phyloP scores from a whole-genome alignment of 2,888 invertebrate species.

The Polymixis flavicincta region DNA sequence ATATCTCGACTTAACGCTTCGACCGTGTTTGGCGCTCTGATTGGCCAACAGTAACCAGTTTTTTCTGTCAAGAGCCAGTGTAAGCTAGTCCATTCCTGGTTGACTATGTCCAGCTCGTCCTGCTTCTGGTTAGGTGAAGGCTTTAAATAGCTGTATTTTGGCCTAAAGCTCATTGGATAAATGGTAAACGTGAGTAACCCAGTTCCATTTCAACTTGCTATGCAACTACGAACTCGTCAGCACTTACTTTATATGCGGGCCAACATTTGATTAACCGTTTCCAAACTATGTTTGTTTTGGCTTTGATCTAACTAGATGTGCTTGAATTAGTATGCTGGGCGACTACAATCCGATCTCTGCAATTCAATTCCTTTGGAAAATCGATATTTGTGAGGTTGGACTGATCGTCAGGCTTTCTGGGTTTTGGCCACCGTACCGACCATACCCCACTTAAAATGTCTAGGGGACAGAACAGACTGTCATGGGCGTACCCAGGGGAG shows the following conservation, averaged over 20 bases:
- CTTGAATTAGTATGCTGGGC: slow-evolving; percentile 33
- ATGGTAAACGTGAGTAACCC: slow-evolving; percentile 6
- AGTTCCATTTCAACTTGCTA: slow-evolving; percentile 1
- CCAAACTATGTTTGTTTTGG: slow-evolving; percentile 35
- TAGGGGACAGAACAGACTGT: neutral
- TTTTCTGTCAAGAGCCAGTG: neutral
- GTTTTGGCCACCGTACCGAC: neutral
- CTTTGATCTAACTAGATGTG: slow-evolving; percentile 39
- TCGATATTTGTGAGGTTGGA: slow-evolving; percentile 9
- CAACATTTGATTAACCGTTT: slow-evolving; percentile 50
- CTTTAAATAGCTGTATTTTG: neutral
- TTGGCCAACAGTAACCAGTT: neutral
- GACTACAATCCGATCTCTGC: slow-evolving; percentile 18
- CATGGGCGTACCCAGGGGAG: too few relatives aligned
- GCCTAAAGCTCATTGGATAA: neutral
- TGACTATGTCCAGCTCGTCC: too few relatives aligned
- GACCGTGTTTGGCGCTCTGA: too few relatives aligned
- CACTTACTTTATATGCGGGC: slow-evolving; percentile 39
- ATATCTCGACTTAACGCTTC: too few relatives aligned
- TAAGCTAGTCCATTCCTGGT: rapidly evolving
- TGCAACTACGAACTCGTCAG: slow-evolving; percentile 18
- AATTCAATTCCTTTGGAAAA: slow-evolving; percentile 20
- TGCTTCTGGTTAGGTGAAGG: neutral
- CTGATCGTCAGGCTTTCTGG: neutral
- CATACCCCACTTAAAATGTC: neutral